Evolutionary conservation across 2,797 vertebrate species (phyloP).

Genomic region (Lepus townsendii): DNA sequence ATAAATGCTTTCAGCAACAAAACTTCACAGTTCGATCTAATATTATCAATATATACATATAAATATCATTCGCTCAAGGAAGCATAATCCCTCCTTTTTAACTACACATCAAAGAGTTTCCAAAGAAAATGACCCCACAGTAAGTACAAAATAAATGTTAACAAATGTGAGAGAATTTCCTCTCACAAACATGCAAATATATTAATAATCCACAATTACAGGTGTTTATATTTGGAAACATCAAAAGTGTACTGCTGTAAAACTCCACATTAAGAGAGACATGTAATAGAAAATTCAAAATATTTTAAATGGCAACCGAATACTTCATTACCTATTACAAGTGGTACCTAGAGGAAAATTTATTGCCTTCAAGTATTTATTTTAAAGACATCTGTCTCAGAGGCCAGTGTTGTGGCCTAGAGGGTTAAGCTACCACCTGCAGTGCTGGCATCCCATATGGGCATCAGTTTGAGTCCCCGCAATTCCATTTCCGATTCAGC

Average conservation of each 20-base stretch:
- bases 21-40: neutral
- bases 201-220: constrained; percentile 36
- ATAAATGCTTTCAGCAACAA: neutral
- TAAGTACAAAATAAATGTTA: constrained; percentile 17
- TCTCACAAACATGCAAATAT: constrained; percentile 7
- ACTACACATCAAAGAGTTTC: constrained; percentile 20
- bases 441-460: no score
- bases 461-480: no score
- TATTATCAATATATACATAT: neutral
- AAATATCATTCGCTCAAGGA: neutral
- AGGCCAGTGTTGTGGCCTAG: no score
- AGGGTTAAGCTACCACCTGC: no score
- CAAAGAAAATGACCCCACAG: neutral
- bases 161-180: neutral
- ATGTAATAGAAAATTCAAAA: neutral
- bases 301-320: neutral
- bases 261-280: constrained; percentile 21
- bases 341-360: neutral
- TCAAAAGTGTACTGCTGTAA: neutral
- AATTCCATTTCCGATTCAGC: no score
- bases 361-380: neutral
- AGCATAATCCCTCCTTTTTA: constrained; percentile 30
- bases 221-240: neutral
- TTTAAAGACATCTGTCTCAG: neutral
- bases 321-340: neutral